Evolutionary conservation across 2,113 vertebrate genomes (phyloP).

Genomic region (Typhlomys cinereus): DNA sequence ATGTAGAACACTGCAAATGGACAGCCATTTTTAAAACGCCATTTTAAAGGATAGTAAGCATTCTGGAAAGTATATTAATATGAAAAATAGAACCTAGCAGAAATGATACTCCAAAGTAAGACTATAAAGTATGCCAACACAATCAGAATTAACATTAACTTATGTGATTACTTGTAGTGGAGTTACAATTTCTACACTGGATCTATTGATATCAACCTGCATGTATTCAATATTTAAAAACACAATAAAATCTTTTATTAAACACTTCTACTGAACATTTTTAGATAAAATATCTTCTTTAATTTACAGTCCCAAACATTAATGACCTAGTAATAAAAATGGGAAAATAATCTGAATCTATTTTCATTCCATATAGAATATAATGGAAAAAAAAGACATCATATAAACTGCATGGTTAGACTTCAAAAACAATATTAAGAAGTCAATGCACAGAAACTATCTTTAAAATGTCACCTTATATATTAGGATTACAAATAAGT

Average conservation of each 20-base stretch:
- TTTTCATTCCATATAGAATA: conserved; percentile 34
- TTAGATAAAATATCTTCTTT: conserved; percentile 43
- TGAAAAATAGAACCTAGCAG: conserved; percentile 11
- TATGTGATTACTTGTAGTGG: neutral
- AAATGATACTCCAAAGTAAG: conserved; percentile 7
- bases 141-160: neutral
- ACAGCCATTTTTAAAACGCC: conserved; percentile 17
- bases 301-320: conserved; percentile 55
- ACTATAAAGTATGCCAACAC: conserved; percentile 34
- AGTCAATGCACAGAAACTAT: neutral
- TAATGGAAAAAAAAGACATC: conserved; percentile 19
- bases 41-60: conserved; percentile 6
- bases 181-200: conserved; percentile 1
- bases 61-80: conserved; percentile 37
- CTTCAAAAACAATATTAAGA: conserved; percentile 37
- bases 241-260: conserved; percentile 44
- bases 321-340: conserved; percentile 38
- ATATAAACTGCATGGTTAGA: neutral
- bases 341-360: conserved; percentile 36
- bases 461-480: conserved; percentile 42
- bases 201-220: neutral
- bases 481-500: conserved; percentile 22
- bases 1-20: neutral
- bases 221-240: conserved; percentile 47
- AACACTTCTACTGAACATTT: conserved; percentile 32